phyloP scores from a whole-genome alignment of 2,888 invertebrate species.

The Notodonta dromedarius region DNA sequence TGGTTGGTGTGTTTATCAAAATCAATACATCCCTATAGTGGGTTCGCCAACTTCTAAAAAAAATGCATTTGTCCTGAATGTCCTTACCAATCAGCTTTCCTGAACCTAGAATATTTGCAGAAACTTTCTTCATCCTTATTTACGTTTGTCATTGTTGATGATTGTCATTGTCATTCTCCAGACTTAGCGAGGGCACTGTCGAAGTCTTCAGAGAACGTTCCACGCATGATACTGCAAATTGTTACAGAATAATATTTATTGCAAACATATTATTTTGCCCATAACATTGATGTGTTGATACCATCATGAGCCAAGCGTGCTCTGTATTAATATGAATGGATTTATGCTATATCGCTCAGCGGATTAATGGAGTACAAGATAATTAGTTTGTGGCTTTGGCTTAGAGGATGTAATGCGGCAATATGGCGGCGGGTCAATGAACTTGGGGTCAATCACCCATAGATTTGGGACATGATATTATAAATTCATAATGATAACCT shows the following conservation, averaged over 20 bases:
- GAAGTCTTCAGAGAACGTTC: no score
- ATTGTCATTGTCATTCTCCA: no score
- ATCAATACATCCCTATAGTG: no score
- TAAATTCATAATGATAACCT: no score
- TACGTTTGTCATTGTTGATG: no score
- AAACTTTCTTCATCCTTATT: no score
- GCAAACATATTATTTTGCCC: neutral
- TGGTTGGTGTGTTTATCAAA: no score
- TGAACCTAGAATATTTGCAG: no score
- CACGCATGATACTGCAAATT: neutral
- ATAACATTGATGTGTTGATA: constrained; percentile 2
- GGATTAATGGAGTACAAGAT: constrained; percentile 27
- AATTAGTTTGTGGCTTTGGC: constrained; percentile 35
- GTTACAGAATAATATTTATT: constrained; percentile 1
- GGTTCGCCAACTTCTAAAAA: no score
- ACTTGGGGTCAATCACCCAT: neutral
- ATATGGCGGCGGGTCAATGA: constrained; percentile 16
- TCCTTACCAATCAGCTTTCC: no score
- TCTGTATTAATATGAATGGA: constrained; percentile 30
- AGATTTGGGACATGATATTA: neutral
- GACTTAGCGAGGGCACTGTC: no score
- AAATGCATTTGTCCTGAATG: no score
- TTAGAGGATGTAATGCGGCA: constrained; percentile 22
- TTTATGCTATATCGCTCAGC: constrained; percentile 22
- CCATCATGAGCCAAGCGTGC: constrained; percentile 1